These are phyloP conservation scores for Lagria hirta DNA, from an alignment of 2,888 invertebrate species.

Conservation along the genomic window DNA sequence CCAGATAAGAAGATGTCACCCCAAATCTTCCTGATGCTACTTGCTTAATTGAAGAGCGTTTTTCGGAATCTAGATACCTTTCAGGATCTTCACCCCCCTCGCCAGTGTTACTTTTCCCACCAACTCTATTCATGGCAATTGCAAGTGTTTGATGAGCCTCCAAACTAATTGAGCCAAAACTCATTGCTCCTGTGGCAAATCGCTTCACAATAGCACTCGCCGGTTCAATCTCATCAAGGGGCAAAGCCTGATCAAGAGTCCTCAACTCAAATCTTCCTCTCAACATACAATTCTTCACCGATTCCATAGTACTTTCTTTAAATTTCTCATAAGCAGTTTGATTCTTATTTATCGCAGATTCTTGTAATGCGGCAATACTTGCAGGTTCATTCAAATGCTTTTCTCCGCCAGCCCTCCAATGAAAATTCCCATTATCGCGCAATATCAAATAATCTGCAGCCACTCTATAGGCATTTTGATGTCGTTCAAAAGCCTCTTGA, in stretches of 20 bases:
- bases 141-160: conserved; percentile 96
- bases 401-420: conserved; percentile 97
- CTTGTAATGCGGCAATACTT: conserved; percentile 73
- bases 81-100: conserved; percentile 91
- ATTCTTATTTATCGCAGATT: conserved; percentile 83
- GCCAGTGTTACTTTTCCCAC: conserved; percentile 98
- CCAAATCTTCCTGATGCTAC: conserved; percentile 98
- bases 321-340: conserved; percentile 80
- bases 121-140: conserved; percentile 95
- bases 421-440: conserved; percentile 85
- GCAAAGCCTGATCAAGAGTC: conserved; percentile 74
- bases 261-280: conserved; percentile 91
- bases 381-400: conserved; percentile 96
- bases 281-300: conserved; percentile 82
- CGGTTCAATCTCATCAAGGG: conserved; percentile 86
- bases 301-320: conserved; percentile 84
- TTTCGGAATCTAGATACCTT: conserved; percentile 72
- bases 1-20: conserved; percentile 95
- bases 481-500: conserved; percentile 80
- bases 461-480: conserved; percentile 72
- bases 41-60: conserved; percentile 95
- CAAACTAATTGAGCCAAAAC: conserved; percentile 78
- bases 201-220: conserved; percentile 94
- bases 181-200: conserved; percentile 75
- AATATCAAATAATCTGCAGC: conserved; percentile 72